These are phyloP conservation scores for Meleagris gallopavo DNA, from an alignment of 2,113 vertebrate genomes.

Conservation along the genomic window DNA sequence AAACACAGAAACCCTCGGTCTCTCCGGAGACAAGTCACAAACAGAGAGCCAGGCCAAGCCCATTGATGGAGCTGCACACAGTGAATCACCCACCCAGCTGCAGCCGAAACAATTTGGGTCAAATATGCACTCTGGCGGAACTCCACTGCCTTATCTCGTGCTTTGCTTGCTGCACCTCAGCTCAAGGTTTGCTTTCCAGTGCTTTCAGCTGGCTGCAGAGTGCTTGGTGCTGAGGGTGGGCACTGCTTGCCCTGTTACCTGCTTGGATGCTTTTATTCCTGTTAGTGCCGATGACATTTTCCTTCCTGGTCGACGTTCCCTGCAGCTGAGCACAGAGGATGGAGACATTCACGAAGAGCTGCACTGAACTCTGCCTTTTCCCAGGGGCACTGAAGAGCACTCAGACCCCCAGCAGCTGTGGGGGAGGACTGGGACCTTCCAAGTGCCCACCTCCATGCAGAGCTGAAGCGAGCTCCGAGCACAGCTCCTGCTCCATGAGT, in stretches of 20 bases:
- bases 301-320: background rate
- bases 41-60: slow-evolving; percentile 24
- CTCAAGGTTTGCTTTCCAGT: background rate
- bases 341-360: background rate
- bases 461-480: background rate
- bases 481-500: background rate
- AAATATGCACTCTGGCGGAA: background rate
- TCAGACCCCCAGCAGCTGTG: background rate
- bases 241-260: too few species aligned
- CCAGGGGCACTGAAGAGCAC: background rate
- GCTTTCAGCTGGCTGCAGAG: background rate
- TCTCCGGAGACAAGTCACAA: slow-evolving; percentile 19
- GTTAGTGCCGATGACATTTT: background rate
- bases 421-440: background rate
- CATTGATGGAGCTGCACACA: background rate
- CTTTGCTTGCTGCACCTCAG: background rate
- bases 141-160: background rate
- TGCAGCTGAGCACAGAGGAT: background rate
- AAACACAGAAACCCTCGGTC: background rate
- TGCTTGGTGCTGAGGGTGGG: background rate
- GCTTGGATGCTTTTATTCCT: background rate
- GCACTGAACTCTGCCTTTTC: background rate
- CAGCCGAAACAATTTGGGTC: slow-evolving; percentile 28
- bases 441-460: background rate
- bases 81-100: slow-evolving; percentile 55